These are phyloP conservation scores for Lepidurus couesii DNA, from an alignment of 1,140 invertebrate species.

Conservation along the genomic window DNA sequence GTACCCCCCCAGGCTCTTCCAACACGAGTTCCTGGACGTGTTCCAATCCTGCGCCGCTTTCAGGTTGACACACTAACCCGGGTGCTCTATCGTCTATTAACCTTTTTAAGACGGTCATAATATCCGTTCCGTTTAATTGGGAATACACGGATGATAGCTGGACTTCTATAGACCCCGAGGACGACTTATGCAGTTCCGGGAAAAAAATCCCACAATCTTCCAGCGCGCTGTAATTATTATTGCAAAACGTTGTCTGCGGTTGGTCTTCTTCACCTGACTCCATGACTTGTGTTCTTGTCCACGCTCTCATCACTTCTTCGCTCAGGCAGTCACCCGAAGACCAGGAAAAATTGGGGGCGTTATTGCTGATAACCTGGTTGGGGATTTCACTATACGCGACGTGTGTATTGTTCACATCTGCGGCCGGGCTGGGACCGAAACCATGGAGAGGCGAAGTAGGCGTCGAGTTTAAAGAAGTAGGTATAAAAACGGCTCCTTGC, in stretches of 20 bases:
- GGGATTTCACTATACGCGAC: constrained; percentile 4
- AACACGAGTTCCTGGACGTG: constrained; percentile 42
- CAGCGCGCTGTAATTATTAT: constrained; percentile 25
- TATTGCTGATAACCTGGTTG: constrained; percentile 28
- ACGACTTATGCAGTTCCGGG: constrained; percentile 45
- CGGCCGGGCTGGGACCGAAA: constrained; percentile 6
- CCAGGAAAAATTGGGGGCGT: constrained; percentile 33
- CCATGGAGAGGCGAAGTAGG: background rate
- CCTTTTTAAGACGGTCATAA: constrained; percentile 72
- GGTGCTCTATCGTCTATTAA: constrained; percentile 72
- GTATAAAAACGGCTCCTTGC: constrained; percentile 69
- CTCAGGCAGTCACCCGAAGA: background rate
- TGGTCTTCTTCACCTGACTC: background rate
- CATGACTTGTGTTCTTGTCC: background rate
- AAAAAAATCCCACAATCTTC: constrained; percentile 34
- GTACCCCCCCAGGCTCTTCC: constrained; percentile 30
- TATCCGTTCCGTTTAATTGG: constrained; percentile 66
- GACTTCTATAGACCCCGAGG: constrained; percentile 54
- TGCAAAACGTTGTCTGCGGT: background rate
- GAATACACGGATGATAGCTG: constrained; percentile 72
- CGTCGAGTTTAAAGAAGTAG: constrained; percentile 42
- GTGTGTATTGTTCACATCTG: background rate
- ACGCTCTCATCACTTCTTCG: background rate
- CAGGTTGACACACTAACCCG: constrained; percentile 44
- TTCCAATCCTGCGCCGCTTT: constrained; percentile 47